Evolutionary conservation across 2,888 invertebrate genomes (phyloP).

Genomic region (Agonum fuliginosum): DNA sequence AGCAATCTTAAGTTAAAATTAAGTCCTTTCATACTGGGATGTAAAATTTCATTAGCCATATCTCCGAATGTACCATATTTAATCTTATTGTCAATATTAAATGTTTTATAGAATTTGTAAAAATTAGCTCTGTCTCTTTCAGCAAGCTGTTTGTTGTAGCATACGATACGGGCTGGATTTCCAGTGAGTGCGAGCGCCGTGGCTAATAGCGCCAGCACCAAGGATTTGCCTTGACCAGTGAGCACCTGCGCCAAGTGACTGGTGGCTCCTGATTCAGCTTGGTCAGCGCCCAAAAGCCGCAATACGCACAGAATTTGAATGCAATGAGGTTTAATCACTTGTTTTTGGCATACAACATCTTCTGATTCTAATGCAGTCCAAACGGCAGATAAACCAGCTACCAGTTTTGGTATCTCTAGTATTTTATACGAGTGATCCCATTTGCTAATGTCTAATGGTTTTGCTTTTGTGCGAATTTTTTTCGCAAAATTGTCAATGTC

Average conservation of each 20-base stretch:
- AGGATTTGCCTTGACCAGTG: conserved; percentile 12
- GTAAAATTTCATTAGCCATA: conserved; percentile 15
- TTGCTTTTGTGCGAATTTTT: neutral
- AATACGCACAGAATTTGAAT: conserved; percentile 24
- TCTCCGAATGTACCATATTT: conserved; percentile 10
- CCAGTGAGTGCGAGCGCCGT: no score
- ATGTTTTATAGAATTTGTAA: neutral
- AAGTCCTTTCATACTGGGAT: neutral
- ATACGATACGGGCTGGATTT: neutral
- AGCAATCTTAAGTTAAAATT: neutral
- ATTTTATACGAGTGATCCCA: neutral
- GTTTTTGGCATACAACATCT: neutral
- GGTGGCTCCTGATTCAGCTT: neutral
- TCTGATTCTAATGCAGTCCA: neutral
- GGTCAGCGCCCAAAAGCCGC: neutral
- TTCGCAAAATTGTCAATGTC: neutral
- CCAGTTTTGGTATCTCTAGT: neutral
- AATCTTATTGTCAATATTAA: neutral
- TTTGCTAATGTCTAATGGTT: neutral
- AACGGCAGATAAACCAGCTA: conserved; percentile 23
- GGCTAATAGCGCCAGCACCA: neutral
- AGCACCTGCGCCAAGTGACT: conserved; percentile 11
- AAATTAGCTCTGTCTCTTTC: neutral
- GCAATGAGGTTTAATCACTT: no score
- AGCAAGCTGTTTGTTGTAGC: conserved; percentile 10